Percentiles rank a stretch among this genome's conserved stretches.
These are phyloP conservation scores for Edolisoma coerulescens DNA, from an alignment of 2,113 vertebrate species.

Conservation along the genomic window DNA sequence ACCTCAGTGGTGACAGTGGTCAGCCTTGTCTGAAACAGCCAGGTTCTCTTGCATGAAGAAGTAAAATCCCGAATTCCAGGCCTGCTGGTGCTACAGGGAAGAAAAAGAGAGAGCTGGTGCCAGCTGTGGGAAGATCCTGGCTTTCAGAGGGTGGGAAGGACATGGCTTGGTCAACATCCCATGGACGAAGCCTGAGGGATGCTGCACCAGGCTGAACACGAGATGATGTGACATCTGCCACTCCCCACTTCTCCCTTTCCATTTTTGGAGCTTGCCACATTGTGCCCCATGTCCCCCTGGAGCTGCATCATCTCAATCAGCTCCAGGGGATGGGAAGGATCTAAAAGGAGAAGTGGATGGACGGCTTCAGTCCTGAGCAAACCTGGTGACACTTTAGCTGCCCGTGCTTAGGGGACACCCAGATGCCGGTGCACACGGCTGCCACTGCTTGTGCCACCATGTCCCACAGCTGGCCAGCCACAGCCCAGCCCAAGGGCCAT, in stretches of 20 bases:
- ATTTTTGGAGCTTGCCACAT: not conserved
- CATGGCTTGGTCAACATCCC: not conserved
- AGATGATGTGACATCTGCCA: rapidly evolving
- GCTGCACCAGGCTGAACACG: not conserved
- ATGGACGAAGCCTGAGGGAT: rapidly evolving
- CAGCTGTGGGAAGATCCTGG: not conserved
- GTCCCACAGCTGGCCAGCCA: not conserved
- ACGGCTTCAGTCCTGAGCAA: not conserved
- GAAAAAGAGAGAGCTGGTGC: not conserved
- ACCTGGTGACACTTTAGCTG: not conserved
- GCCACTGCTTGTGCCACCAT: not conserved
- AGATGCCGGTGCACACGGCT: rapidly evolving
- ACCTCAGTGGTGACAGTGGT: not conserved
- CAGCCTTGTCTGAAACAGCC: not conserved
- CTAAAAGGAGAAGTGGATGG: too few species aligned
- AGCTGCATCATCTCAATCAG: not conserved
- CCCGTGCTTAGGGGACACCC: rapidly evolving
- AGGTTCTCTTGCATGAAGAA: not conserved
- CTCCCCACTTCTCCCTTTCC: not conserved
- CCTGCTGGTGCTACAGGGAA: not conserved
- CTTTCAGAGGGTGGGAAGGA: not conserved
- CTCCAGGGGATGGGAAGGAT: not conserved
- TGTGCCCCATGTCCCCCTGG: rapidly evolving
- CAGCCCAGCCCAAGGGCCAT: not conserved
- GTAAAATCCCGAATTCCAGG: not conserved